Percentiles rank a stretch among this genome's conserved stretches.
phyloP scores from a whole-genome alignment of 2,888 invertebrate species.

The Sympetrum striolatum region DNA sequence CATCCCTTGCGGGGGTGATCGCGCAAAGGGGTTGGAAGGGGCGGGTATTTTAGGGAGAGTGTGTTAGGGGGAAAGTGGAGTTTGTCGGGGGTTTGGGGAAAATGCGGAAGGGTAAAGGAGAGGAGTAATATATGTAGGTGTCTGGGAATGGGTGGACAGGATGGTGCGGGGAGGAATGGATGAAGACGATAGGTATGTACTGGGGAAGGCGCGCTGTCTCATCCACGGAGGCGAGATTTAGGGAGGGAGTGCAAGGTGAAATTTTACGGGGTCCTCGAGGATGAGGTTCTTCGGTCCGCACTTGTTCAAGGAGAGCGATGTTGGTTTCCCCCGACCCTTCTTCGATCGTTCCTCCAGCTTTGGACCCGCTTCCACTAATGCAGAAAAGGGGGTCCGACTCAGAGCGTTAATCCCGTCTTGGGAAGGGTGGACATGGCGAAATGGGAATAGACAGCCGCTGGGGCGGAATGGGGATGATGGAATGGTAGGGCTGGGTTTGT shows the following conservation, averaged over 20 bases:
- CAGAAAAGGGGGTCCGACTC: neutral
- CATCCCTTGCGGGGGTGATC: neutral
- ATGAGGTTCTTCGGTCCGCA: neutral
- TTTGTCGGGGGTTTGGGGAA: neutral
- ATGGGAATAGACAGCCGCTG: neutral
- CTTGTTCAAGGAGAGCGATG: neutral
- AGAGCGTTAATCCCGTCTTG: neutral
- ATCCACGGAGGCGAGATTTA: constrained; percentile 12
- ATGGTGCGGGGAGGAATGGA: neutral
- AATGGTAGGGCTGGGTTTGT: constrained; percentile 17
- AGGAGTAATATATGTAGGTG: constrained; percentile 1
- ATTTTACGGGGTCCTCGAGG: neutral
- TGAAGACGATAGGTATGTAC: neutral
- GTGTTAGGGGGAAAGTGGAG: neutral
- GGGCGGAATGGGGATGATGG: constrained; percentile 27
- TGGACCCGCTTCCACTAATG: neutral
- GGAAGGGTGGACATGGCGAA: constrained; percentile 8
- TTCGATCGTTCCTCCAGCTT: neutral
- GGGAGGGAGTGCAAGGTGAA: neutral
- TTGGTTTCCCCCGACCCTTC: neutral
- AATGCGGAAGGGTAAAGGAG: neutral
- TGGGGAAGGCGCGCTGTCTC: neutral
- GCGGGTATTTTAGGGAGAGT: neutral
- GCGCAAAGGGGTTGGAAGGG: neutral
- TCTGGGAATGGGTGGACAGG: constrained; percentile 29